Evolutionary conservation across 2,797 vertebrate genomes (phyloP).

Genomic region (Gymnopithys bicolor): DNA sequence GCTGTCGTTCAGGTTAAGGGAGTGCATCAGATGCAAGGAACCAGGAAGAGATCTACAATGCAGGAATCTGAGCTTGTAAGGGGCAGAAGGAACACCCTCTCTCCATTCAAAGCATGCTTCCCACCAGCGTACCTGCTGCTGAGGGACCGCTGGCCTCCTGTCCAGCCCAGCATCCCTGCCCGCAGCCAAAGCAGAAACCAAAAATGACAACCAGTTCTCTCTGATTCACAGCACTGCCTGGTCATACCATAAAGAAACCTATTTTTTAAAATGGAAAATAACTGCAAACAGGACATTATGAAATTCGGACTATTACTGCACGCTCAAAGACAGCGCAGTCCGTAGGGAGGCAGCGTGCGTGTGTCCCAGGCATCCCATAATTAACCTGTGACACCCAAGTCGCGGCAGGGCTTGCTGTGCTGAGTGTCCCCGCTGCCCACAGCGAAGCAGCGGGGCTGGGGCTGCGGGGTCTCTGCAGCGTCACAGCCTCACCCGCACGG

Average conservation of each 20-base stretch:
- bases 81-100: background rate
- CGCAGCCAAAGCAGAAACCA: background rate
- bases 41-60: background rate
- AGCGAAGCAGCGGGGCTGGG: fast-evolving
- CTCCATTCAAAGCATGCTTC: background rate
- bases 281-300: background rate
- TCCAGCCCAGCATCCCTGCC: background rate
- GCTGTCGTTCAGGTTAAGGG: background rate
- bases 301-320: background rate
- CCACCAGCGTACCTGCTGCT: background rate
- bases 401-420: background rate
- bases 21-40: background rate
- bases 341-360: fast-evolving
- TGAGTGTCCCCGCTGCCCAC: background rate
- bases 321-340: fast-evolving
- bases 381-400: background rate
- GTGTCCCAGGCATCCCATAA: background rate
- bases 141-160: background rate
- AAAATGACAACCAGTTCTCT: background rate
- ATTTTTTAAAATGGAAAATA: background rate
- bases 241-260: background rate
- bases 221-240: background rate
- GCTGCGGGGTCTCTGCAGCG: background rate
- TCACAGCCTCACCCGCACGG: background rate
- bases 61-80: background rate